Evolutionary conservation across 2,113 vertebrate species (phyloP).

Genomic region (Piprites chloris): DNA sequence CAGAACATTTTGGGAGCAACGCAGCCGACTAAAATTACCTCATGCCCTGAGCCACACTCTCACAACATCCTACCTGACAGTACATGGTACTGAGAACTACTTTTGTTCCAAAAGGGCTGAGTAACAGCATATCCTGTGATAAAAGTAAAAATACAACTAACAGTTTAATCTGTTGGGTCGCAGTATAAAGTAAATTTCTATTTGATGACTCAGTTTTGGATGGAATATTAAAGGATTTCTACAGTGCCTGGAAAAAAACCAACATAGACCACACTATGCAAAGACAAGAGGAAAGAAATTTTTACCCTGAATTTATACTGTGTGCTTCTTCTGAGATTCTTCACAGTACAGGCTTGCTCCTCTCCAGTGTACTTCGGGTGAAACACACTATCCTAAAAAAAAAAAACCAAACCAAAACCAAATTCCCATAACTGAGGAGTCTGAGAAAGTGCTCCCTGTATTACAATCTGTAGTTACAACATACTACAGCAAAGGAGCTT

Average conservation of each 20-base stretch:
- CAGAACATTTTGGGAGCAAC: background rate
- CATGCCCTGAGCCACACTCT: background rate
- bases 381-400: conserved; percentile 88
- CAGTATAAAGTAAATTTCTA: background rate
- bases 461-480: background rate
- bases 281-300: background rate
- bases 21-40: background rate
- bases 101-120: background rate
- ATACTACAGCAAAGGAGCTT: background rate
- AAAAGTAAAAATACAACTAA: background rate
- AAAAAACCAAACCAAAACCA: background rate
- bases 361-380: conserved; percentile 97
- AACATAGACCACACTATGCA: background rate
- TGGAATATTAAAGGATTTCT: background rate
- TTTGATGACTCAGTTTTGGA: background rate
- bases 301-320: conserved; percentile 99
- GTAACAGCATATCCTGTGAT: background rate
- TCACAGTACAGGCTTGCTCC: conserved; percentile 95
- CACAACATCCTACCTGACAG: background rate
- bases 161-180: background rate
- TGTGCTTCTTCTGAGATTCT: conserved; percentile 94
- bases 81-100: rapidly evolving
- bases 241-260: background rate
- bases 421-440: background rate
- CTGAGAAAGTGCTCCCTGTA: background rate